Base-by-base conservation (phyloP, 2,113 vertebrate genomes). In the Platysteira castanea region DNA sequence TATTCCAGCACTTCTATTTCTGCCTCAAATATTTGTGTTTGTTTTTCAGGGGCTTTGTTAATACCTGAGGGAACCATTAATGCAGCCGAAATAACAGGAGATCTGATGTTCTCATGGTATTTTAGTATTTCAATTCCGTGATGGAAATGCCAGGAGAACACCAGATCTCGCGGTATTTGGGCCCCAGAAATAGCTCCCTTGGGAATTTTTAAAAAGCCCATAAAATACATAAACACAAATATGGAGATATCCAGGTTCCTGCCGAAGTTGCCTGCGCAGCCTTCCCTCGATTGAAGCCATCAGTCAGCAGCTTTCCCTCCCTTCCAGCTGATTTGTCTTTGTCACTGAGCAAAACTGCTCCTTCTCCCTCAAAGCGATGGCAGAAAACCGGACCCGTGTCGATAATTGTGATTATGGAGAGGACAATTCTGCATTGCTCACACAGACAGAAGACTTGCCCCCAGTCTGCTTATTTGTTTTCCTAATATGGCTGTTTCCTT, bases 161-260 rank as follows among this genome's bases (percentile, higher is more conserved):
- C 28, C 93, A 95, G 89, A 83, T 97, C 95, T 97, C 95, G 91
- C 90, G 84, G 70, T 93, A 57, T 70, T 95, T 88, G 69, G 90
- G 87, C 75, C 93, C 79, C 88, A 24, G 80, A 86, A 95, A 95
- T 74, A 83, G 94, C 87, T 96, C 95, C 89, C 87, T 47, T 20
- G 93, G 91, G 97, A 75, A 90, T 95, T 93, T 84, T 87, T 56
- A 77, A 95, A 91, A 95, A 96, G 89, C 94, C 89, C 89, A 83
- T 96, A 93, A 95, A 96, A 96, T 94, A 91, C 84, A 96, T 93
- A 95, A 92, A 94, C 94, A 92, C 95, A 95, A 96, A 96, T 94
- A 93, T 89, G 96, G 95, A 96, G 92, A 96, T 92, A 64, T 14
- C 17, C 88, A 59, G 90, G 95, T 67, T 95, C 69, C 93, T 75